Evolutionary conservation across 2,888 invertebrate species (phyloP).

Genomic region (Tiliacea citrago): DNA sequence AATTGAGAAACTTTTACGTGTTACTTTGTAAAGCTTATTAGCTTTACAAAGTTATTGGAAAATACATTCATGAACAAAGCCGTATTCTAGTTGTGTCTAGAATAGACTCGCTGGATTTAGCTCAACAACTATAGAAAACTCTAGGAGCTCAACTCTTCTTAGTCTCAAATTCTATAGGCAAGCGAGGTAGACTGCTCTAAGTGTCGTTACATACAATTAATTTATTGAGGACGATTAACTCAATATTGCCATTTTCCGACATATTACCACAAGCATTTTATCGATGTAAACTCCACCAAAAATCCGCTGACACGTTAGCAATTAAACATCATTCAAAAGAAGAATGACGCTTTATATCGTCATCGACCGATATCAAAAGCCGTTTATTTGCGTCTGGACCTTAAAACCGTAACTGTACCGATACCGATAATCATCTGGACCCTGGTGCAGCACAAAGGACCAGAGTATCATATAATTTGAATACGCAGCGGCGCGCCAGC

Average conservation of each 20-base stretch:
- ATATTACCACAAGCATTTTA: not conserved
- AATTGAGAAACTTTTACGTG: constrained; percentile 14
- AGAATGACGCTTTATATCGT: constrained; percentile 42
- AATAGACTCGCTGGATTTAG: not conserved
- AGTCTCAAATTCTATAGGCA: not conserved
- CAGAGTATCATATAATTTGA: constrained; percentile 59
- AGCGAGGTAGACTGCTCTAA: not conserved
- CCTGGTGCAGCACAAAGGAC: constrained; percentile 52
- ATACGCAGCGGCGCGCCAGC: constrained; percentile 61
- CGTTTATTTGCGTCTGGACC: constrained; percentile 30
- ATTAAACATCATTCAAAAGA: constrained; percentile 45
- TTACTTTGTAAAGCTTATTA: no score
- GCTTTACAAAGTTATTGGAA: constrained; percentile 15
- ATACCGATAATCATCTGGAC: constrained; percentile 55
- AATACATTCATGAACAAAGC: not conserved
- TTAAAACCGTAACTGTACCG: constrained; percentile 45
- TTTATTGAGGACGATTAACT: not conserved
- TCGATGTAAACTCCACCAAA: not conserved
- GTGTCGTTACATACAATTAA: not conserved
- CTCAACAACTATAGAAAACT: not conserved
- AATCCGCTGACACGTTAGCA: constrained; percentile 21
- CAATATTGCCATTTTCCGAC: not conserved
- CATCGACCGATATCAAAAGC: constrained; percentile 35
- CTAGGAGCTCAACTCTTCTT: not conserved
- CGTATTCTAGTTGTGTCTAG: not conserved